Conservation (phyloP, 2,113 vertebrate genomes). For the Neofelis nebulosa region DNA sequence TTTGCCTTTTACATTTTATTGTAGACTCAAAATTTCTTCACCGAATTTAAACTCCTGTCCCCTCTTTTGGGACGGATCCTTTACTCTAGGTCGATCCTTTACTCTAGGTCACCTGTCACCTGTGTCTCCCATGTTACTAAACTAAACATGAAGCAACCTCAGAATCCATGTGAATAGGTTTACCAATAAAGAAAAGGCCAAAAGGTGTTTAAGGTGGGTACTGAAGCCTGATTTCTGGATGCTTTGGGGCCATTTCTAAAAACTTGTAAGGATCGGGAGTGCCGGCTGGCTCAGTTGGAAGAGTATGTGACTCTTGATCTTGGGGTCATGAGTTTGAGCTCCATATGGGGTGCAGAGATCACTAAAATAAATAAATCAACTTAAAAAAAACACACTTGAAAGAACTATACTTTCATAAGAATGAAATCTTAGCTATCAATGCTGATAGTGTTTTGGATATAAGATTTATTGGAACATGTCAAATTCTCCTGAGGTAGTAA, state of each 20-base stretch:
- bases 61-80: background rate
- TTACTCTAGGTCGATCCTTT: background rate
- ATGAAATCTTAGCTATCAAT: conserved; percentile 4
- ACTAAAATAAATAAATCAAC: background rate
- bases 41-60: background rate
- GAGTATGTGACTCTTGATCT: background rate
- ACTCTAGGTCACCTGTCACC: background rate
- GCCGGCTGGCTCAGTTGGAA: background rate
- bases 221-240: background rate
- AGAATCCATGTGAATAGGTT: background rate
- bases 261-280: background rate
- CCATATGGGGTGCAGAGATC: background rate
- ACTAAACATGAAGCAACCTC: background rate
- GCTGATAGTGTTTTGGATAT: background rate
- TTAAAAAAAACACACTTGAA: background rate
- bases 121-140: background rate
- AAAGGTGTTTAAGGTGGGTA: background rate
- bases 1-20: conserved; percentile 14
- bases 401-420: conserved; percentile 9
- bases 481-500: background rate
- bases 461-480: background rate
- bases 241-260: background rate
- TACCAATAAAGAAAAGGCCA: background rate
- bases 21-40: background rate
- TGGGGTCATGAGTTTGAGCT: background rate